These are phyloP conservation scores for Platorchestia sp. DNA, from an alignment of 1,140 invertebrate genomes.

Conservation along the genomic window DNA sequence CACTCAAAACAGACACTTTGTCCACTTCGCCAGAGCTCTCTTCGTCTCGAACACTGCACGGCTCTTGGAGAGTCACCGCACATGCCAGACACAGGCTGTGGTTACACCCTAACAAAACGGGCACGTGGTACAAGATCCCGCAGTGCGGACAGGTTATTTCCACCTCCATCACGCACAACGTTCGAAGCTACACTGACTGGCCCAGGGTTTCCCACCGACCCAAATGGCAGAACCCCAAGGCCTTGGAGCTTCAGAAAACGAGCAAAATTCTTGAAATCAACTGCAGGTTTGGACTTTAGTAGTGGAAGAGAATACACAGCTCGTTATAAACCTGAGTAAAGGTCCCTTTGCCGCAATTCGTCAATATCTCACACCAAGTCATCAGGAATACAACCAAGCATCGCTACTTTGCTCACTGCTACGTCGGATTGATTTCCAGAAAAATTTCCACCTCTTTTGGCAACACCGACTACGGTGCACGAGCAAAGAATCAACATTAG, in stretches of 20 bases:
- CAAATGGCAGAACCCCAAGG: neutral
- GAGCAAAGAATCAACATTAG: neutral
- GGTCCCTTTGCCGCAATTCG: neutral
- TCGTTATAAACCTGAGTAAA: no score
- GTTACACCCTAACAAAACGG: slow-evolving; percentile 65
- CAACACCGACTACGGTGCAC: neutral
- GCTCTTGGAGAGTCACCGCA: slow-evolving; percentile 64
- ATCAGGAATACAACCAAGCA: neutral
- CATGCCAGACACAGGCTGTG: slow-evolving; percentile 66
- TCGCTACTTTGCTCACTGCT: neutral
- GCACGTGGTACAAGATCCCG: slow-evolving; percentile 66
- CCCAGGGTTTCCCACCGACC: neutral
- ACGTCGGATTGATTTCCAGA: neutral
- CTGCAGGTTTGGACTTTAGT: no score
- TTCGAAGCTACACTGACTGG: slow-evolving; percentile 19
- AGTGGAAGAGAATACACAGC: neutral
- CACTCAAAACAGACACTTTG: slow-evolving; percentile 66
- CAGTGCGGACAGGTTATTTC: slow-evolving; percentile 65
- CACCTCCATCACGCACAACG: slow-evolving; percentile 61
- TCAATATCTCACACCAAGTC: neutral
- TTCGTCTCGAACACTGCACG: slow-evolving; percentile 59
- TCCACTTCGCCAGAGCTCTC: slow-evolving; percentile 63
- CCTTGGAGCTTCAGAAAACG: neutral
- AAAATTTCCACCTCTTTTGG: neutral
- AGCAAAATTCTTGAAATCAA: neutral